Percentiles rank a stretch among this genome's conserved stretches.
These are phyloP conservation scores for Pollenia angustigena DNA, from an alignment of 2,888 invertebrate genomes.

Conservation along the genomic window DNA sequence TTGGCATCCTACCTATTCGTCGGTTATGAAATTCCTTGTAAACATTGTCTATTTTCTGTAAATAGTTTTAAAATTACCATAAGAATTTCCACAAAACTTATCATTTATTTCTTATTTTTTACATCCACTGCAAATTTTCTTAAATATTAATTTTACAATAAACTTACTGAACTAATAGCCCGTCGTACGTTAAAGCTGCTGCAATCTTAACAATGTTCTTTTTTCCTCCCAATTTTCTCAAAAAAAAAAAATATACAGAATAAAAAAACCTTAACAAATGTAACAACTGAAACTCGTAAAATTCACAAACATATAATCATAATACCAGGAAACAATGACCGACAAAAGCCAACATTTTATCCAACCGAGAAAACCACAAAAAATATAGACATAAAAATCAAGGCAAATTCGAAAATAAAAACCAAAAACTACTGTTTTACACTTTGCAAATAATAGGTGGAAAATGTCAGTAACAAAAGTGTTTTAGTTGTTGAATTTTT, in stretches of 20 bases:
- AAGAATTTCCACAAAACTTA: no score
- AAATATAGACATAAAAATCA: neutral
- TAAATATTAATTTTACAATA: neutral
- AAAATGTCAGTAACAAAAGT: slow-evolving; percentile 54
- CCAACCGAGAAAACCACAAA: slow-evolving; percentile 31
- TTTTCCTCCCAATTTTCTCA: neutral
- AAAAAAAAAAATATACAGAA: neutral
- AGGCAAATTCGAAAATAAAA: slow-evolving; percentile 11
- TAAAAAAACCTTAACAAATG: neutral
- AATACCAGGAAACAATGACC: slow-evolving; percentile 37
- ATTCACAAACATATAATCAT: neutral
- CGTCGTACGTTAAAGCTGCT: neutral
- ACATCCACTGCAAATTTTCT: neutral
- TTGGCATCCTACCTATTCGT: no score
- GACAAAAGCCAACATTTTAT: slow-evolving; percentile 20
- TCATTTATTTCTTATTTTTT: neutral
- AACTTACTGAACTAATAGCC: neutral
- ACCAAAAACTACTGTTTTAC: slow-evolving; percentile 15
- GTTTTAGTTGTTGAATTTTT: slow-evolving; percentile 25
- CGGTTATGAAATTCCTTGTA: no score
- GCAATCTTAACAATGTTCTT: neutral
- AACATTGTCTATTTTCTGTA: no score
- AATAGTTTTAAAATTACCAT: no score
- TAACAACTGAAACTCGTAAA: slow-evolving; percentile 50
- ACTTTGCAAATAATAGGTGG: slow-evolving; percentile 35